These are phyloP conservation scores for Anas platyrhynchos DNA, from an alignment of 2,113 vertebrate genomes.

Conservation along the genomic window DNA sequence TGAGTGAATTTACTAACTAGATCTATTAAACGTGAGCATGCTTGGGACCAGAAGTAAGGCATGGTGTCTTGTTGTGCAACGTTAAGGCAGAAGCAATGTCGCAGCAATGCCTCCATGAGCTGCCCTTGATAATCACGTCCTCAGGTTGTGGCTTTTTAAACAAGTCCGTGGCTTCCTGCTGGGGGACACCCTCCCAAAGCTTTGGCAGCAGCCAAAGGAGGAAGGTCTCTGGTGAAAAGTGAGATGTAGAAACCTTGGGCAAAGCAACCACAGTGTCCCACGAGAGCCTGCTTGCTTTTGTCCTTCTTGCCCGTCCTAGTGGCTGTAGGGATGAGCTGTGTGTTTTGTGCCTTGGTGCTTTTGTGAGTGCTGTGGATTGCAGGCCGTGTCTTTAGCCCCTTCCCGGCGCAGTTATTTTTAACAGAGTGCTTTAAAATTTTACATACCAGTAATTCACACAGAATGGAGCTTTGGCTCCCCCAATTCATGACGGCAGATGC, in stretches of 20 bases:
- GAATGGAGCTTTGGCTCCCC: background rate
- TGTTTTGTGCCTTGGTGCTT: background rate
- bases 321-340: background rate
- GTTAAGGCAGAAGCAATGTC: background rate
- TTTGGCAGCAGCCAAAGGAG: background rate
- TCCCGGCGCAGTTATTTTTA: background rate
- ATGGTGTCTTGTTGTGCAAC: background rate
- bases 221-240: background rate
- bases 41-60: background rate
- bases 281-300: background rate
- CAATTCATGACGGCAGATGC: background rate
- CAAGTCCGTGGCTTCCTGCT: background rate
- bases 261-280: background rate
- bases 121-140: background rate
- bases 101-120: background rate
- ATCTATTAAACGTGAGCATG: background rate
- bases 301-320: background rate
- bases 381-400: background rate
- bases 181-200: background rate
- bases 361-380: background rate
- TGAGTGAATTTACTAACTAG: background rate
- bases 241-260: background rate
- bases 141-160: background rate
- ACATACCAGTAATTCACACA: background rate
- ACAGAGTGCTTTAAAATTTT: background rate